Percentiles rank a stretch among this genome's conserved stretches.
Evolutionary conservation across 2,888 invertebrate species (phyloP).

Genomic region (Drosophila prostipennis): DNA sequence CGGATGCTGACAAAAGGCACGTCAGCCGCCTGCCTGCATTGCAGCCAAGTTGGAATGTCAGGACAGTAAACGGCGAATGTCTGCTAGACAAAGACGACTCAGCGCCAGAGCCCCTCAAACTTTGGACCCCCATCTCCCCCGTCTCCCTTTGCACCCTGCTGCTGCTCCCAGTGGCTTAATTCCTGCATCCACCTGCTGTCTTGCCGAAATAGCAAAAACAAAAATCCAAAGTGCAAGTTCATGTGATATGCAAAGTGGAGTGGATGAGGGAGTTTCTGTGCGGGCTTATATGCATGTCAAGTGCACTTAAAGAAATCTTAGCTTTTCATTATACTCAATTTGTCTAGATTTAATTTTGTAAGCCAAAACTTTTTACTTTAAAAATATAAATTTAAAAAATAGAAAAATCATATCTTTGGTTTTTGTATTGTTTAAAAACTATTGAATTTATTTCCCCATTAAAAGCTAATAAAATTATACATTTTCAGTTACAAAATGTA

Average conservation of each 20-base stretch:
- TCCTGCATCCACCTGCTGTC: constrained; percentile 27
- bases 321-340: too few relatives aligned
- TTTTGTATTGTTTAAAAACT: too few relatives aligned
- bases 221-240: constrained; percentile 73
- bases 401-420: too few relatives aligned
- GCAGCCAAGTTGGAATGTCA: constrained; percentile 68
- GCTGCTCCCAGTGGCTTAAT: constrained; percentile 11
- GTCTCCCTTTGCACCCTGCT: too few relatives aligned
- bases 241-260: constrained; percentile 75
- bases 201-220: constrained; percentile 37
- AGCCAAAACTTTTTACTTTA: too few relatives aligned
- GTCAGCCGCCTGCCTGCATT: constrained; percentile 57
- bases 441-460: too few relatives aligned
- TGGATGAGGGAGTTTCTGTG: constrained; percentile 30
- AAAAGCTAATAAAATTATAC: too few relatives aligned
- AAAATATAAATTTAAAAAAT: too few relatives aligned
- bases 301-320: constrained; percentile 1
- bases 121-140: not conserved
- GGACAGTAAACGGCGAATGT: constrained; percentile 74
- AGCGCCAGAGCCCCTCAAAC: constrained; percentile 6
- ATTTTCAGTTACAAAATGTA: too few relatives aligned
- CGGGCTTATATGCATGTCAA: constrained; percentile 10
- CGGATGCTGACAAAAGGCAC: constrained; percentile 57
- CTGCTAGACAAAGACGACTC: constrained; percentile 58
- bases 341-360: not conserved